These are phyloP conservation scores for Chrysaora quinquecirrha DNA, from an alignment of 30 jellyfish, hydroid and myxozoan genomes.

Conservation along the genomic window DNA sequence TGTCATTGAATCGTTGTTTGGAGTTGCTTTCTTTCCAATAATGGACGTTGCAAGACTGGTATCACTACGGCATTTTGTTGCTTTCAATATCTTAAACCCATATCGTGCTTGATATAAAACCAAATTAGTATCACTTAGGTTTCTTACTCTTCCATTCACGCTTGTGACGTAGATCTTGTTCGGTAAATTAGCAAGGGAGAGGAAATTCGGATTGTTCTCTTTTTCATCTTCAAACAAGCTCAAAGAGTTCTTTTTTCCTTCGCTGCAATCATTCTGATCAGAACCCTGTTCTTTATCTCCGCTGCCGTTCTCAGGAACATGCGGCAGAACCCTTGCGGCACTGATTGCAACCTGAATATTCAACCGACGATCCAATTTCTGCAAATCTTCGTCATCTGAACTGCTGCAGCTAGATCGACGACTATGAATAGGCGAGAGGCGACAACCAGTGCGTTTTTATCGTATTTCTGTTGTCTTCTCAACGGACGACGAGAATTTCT, in stretches of 20 bases:
- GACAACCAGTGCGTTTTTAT: conserved; percentile 85
- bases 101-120: conserved; percentile 64
- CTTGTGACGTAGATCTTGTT: conserved; percentile 40
- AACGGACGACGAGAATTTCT: conserved; percentile 64
- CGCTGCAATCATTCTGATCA: conserved; percentile 32
- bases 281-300: conserved; percentile 45
- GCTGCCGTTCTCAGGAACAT: conserved; percentile 54
- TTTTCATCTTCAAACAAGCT: conserved; percentile 43
- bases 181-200: conserved; percentile 34
- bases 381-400: conserved; percentile 96
- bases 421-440: conserved; percentile 96
- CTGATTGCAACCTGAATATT: conserved; percentile 47
- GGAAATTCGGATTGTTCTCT: conserved; percentile 54
- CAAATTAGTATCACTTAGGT: conserved; percentile 89
- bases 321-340: conserved; percentile 54
- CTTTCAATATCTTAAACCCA: conserved; percentile 35
- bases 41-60: conserved; percentile 67
- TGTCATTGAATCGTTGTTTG: conserved; percentile 21
- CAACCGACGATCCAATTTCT: conserved; percentile 55
- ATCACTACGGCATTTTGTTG: conserved; percentile 85
- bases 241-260: conserved; percentile 17
- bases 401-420: conserved; percentile 98
- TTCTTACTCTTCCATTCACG: conserved; percentile 72
- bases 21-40: conserved; percentile 46
- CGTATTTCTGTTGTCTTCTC: conserved; percentile 86